Base-by-base conservation (phyloP, 2,113 vertebrate species). In the Ondatra zibethicus region DNA sequence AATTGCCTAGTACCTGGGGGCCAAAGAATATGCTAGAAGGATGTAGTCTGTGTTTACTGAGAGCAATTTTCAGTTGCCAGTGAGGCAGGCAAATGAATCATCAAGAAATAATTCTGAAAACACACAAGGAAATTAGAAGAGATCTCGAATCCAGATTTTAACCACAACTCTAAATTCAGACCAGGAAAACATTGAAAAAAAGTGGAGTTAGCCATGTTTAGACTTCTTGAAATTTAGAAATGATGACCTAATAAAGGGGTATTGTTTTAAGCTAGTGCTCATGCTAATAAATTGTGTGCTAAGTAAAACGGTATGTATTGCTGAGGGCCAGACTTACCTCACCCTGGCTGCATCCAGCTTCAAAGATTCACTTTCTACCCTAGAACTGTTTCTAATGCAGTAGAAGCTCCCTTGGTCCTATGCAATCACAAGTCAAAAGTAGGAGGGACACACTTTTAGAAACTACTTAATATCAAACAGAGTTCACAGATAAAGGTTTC, bases 211-310 rank as follows among this genome's bases (percentile, higher is more conserved):
- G 58, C 7, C 12, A 47, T 16, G 1, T 3, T 33, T 76, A 16
- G 58, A 50, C 14, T 91, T 81, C 27, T 91, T 72, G 42, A 82
- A 10, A 11, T 95, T 73, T 23, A 82, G 39, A 96, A 89, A 93
- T 16, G 55, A 8, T 58, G 55, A 87, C 25, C 6, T 88, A 88
- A 80, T 75, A 65, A 76, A 42, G 39, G 2, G 14, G 3, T 89
- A 5, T 63, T 90, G 0, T 88, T 91, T 39, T 65, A 94, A 84
- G n/a, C 2, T 63, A 10, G 16, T 39, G 0, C 58, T 77, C 91
- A 11, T 66, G 4, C 36, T 94, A 29, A 61, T 68, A 87, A 68
- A 72, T 68, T 65, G 70, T 29, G n/a, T 2, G 81, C 6, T 39
- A 17, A 75, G 47, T 72, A 58, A 1, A 66, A 12, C n/a, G 12